Conservation (phyloP, 2,888 invertebrate genomes). For the Drosophila koepferae region DNA sequence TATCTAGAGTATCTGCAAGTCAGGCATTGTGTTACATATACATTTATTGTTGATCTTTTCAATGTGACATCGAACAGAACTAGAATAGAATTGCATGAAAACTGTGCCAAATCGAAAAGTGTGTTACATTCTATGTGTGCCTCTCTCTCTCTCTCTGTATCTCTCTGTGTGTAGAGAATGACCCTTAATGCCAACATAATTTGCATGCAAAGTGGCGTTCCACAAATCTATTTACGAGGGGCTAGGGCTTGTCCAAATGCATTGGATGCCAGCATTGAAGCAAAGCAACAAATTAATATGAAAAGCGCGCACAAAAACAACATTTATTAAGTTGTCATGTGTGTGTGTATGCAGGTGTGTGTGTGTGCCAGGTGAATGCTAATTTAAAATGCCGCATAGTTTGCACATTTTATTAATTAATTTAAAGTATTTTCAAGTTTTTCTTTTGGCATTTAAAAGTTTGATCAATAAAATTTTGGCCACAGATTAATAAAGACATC, state of each 20-base stretch:
- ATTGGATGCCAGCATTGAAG: slow-evolving; percentile 14
- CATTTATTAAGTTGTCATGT: slow-evolving; percentile 44
- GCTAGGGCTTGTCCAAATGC: slow-evolving; percentile 4
- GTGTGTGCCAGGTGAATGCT: slow-evolving; percentile 46
- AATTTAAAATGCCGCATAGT: slow-evolving; percentile 49
- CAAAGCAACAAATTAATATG: slow-evolving; percentile 52
- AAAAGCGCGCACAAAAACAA: slow-evolving; percentile 23
- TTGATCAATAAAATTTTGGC: slow-evolving; percentile 79
- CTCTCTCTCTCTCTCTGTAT: too few relatives aligned
- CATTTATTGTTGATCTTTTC: not conserved
- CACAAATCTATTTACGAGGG: slow-evolving; percentile 1
- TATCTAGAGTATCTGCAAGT: slow-evolving; percentile 2
- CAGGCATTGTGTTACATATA: not conserved
- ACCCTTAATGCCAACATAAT: slow-evolving; percentile 37
- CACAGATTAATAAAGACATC: slow-evolving; percentile 62
- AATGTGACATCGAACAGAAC: not conserved
- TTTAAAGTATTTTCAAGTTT: slow-evolving; percentile 37
- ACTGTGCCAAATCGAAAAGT: slow-evolving; percentile 9
- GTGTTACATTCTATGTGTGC: not conserved
- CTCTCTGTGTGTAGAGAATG: slow-evolving; percentile 6
- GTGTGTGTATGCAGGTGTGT: slow-evolving; percentile 11
- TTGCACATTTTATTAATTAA: slow-evolving; percentile 66
- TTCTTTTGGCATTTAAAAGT: slow-evolving; percentile 69
- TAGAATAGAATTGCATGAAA: slow-evolving; percentile 16
- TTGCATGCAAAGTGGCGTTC: slow-evolving; percentile 13